Evolutionary conservation across 2,113 vertebrate genomes (phyloP), one percentile per base, ranked within the genome.

Genomic region (Mesoclemmys tuberculata): DNA sequence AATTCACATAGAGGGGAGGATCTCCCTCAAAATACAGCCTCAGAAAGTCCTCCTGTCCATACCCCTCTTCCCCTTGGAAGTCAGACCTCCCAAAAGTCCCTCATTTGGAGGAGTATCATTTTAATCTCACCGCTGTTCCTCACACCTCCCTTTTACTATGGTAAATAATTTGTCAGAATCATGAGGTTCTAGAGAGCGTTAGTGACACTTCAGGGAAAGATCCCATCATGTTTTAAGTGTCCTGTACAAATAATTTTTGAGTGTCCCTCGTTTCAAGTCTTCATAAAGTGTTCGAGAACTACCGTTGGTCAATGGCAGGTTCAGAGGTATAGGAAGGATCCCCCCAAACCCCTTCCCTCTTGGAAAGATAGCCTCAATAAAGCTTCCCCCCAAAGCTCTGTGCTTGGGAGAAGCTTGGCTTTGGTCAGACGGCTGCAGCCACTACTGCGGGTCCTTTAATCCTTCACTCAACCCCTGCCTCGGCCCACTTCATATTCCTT

Each of bases 401-500:
- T 19, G 71, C 41, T 77, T 84, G 0, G 0, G 44, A 82, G 71
- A 88, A 95, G 44, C 11, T 5, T 4, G 2, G 26, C 21, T 86
- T 54, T 80, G 35, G 61, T 88, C 81, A 64, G 80, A 88, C 16
- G n/a, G 52, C 71, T 55, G 80, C 71, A 29, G 1, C 78, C 77
- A 85, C 81, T 95, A 68, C 89, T 90, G 79, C 38, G 22, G 88
- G 87, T 93, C 86, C 88, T 93, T 82, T 95, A 84, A 91, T 78
- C 46, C 92, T 58, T 22, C 75, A 21, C 85, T 90, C 54, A 49
- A 9, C 49, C 78, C 81, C 87, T 21, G n/a, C 46, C 49, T 87
- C 92, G 85, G 80, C 82, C 89, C 48, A 5, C 58, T 88, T 92
- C 81, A 18, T 79, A 51, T 19, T 80, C 26, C 88, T 90, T 92